A percentile compares a stretch with the other conserved stretches of the same genome.
These are phyloP conservation scores for Theristicus caerulescens DNA, from an alignment of 2,113 vertebrate genomes.

Conservation along the genomic window DNA sequence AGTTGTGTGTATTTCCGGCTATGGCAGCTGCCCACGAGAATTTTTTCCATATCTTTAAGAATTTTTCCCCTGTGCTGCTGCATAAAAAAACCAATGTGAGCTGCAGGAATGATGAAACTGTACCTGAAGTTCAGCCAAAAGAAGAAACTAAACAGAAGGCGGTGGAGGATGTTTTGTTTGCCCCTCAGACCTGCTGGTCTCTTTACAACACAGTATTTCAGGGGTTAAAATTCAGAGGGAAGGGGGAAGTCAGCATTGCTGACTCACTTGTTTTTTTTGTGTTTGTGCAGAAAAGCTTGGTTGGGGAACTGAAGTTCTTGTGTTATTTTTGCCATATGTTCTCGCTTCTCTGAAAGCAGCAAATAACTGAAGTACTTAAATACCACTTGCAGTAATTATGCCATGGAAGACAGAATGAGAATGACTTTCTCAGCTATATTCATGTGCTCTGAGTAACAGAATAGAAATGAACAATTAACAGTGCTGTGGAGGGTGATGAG, in stretches of 20 bases:
- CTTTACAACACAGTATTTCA: accelerated
- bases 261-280: neutral
- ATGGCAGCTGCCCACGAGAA: accelerated
- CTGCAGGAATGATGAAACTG: neutral
- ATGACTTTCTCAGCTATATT: neutral
- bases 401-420: accelerated
- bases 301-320: neutral
- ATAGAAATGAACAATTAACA: neutral
- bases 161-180: accelerated
- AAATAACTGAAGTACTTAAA: neutral
- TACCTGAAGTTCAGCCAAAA: neutral
- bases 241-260: neutral
- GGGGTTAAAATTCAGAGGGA: neutral
- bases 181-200: accelerated
- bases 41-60: neutral
- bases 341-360: neutral
- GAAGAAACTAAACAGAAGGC: accelerated
- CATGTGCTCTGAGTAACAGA: neutral
- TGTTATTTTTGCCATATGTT: neutral
- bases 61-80: accelerated
- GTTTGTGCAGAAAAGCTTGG: neutral
- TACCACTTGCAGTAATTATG: neutral
- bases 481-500: accelerated
- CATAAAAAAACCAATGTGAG: accelerated
- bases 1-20: accelerated